Conservation (phyloP, 2,888 invertebrate genomes). For the Allacma fusca region DNA sequence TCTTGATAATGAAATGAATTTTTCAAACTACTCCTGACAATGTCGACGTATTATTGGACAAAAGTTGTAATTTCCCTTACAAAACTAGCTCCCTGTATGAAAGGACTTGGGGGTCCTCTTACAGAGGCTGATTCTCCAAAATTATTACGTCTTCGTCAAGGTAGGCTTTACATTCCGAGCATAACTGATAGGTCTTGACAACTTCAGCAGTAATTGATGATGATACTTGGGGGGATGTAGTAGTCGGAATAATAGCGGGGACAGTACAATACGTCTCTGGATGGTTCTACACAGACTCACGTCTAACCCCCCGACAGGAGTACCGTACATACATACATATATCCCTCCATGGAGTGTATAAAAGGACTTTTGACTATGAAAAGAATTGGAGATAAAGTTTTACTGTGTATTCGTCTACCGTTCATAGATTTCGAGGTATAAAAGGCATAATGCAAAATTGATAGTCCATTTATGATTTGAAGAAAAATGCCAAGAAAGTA, state of each 20-base stretch:
- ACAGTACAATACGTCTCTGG: too few relatives aligned
- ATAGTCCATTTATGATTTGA: constrained; percentile 11
- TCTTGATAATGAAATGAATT: neutral
- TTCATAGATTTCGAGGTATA: neutral
- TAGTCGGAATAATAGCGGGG: too few relatives aligned
- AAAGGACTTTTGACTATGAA: neutral
- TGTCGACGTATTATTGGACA: neutral
- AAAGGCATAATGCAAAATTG: neutral
- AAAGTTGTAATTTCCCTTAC: constrained; percentile 32
- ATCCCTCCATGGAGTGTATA: neutral
- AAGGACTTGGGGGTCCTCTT: neutral
- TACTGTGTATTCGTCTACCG: neutral
- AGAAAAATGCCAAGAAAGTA: constrained; percentile 16
- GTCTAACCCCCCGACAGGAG: too few relatives aligned
- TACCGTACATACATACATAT: too few relatives aligned
- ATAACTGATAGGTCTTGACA: neutral
- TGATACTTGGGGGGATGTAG: neutral
- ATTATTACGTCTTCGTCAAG: constrained; percentile 20
- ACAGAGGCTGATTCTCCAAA: constrained; percentile 7
- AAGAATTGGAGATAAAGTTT: neutral
- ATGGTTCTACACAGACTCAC: too few relatives aligned
- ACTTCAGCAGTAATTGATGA: constrained; percentile 6
- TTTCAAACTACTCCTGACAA: constrained; percentile 1
- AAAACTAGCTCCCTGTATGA: constrained; percentile 26
- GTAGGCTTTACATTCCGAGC: neutral